Base-by-base conservation (phyloP, 2,888 invertebrate genomes). In the Ochlodes sylvanus region DNA sequence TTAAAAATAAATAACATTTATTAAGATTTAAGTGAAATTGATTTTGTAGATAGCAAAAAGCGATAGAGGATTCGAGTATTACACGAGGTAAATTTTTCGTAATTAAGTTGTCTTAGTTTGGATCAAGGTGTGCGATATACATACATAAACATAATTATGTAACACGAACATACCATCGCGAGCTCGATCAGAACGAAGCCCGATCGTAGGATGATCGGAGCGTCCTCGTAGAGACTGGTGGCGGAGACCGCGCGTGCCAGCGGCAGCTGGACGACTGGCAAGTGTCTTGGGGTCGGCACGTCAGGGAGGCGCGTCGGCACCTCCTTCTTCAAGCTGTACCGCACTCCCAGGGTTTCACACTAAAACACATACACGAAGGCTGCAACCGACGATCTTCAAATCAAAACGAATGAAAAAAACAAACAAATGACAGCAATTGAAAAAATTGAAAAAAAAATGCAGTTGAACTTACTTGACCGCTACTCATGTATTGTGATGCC, bases 301-400 rank as follows among this genome's bases (percentile, higher is more conserved):
- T 12, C 44, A 21, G 64, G 64, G 19, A 65, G 64, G 15, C 64
- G 56, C 2, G 34, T 57, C 7, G 57, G 57, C 56, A 32, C 17
- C 27, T 19, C 27, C 4, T 52, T 17, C 14, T 32, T 66, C 42
- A 21, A 14, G 32, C 66, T 66, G 52, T 60, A 66, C n/a, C 60
- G 60, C 52, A 66, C 6, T 32, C 60, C 65, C 14, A 64, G 56
- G n/a, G 10, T 32, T 38, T 63, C 55, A 17, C 27, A 54, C 57
- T 64, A 64, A 57, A 57, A 64, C 47, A 34, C n/a, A 64, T 57
- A 57, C 4, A 64, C 15, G 42, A 42, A 57, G 38, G 56, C 47
- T 19, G 27, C 17, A 0, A 21, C 52, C 21, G 12, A 21, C 6
- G 17, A 50, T 7, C 12, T 19, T 47, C 17, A 5, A 19, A 52